Conservation (phyloP, 2,888 invertebrate genomes). For the Oxytorus armatus region DNA sequence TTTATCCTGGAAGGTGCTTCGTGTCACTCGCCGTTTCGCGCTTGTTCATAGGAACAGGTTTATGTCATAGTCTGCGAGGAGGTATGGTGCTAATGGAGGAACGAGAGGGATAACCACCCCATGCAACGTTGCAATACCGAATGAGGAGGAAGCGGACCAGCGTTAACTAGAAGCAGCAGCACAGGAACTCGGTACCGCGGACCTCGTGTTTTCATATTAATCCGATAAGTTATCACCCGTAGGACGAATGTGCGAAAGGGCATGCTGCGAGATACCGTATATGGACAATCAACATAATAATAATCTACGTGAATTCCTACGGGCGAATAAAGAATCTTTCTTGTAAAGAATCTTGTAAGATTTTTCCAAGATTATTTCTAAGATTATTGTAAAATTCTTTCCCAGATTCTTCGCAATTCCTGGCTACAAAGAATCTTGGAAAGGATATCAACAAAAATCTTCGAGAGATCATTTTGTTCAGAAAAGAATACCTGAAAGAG, state of each 20-base stretch:
- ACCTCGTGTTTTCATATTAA: constrained; percentile 61
- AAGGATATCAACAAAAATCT: too few species aligned
- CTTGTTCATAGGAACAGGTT: constrained; percentile 19
- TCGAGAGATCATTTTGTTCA: too few species aligned
- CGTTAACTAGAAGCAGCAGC: constrained; percentile 50
- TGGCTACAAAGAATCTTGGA: too few species aligned
- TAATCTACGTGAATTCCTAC: neutral
- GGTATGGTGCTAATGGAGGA: neutral
- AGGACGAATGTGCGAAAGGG: constrained; percentile 43
- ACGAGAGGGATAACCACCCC: neutral
- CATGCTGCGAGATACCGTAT: constrained; percentile 34
- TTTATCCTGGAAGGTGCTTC: neutral
- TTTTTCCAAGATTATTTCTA: too few species aligned
- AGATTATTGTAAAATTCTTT: too few species aligned
- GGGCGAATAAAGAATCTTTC: too few species aligned
- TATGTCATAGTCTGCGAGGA: constrained; percentile 28
- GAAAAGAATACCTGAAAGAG: too few species aligned
- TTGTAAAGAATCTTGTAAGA: too few species aligned
- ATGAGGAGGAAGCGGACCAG: neutral
- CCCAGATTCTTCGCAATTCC: too few species aligned
- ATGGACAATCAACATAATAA: constrained; percentile 5
- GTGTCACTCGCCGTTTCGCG: neutral
- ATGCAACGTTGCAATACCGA: constrained; percentile 27
- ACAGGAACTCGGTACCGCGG: constrained; percentile 41
- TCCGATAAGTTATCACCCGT: constrained; percentile 62